Evolutionary conservation across 2,113 vertebrate species (phyloP).

Genomic region (Candoia aspera): DNA sequence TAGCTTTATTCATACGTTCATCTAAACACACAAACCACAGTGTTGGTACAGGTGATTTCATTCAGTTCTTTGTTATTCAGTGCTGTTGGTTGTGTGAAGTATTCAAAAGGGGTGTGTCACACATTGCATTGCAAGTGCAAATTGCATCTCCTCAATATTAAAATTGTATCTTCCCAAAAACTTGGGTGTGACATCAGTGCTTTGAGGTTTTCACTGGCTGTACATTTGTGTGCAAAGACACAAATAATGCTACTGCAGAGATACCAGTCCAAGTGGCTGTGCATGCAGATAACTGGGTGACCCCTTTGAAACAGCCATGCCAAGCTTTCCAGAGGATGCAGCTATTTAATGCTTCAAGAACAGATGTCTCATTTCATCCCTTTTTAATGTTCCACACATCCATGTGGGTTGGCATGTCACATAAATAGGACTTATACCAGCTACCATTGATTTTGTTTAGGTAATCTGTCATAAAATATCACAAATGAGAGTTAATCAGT

Average conservation of each 20-base stretch:
- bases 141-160: not conserved
- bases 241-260: not conserved
- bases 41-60: not conserved
- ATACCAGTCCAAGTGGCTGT: not conserved
- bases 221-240: not conserved
- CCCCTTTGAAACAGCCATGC: not conserved
- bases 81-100: not conserved
- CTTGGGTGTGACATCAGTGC: not conserved
- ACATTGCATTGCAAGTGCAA: not conserved
- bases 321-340: not conserved
- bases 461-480: conserved; percentile 19
- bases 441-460: not conserved
- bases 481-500: conserved; percentile 5
- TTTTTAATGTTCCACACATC: not conserved
- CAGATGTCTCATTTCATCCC: not conserved
- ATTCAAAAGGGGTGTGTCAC: not conserved
- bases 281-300: not conserved
- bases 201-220: not conserved
- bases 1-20: conserved; percentile 15
- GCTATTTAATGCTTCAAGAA: not conserved
- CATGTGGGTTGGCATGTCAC: not conserved
- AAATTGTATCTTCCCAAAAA: not conserved
- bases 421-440: not conserved
- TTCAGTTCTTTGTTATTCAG: not conserved
- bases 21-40: not conserved